Base-by-base conservation (phyloP, 1,140 invertebrate species). In the Drosophila insularis region DNA sequence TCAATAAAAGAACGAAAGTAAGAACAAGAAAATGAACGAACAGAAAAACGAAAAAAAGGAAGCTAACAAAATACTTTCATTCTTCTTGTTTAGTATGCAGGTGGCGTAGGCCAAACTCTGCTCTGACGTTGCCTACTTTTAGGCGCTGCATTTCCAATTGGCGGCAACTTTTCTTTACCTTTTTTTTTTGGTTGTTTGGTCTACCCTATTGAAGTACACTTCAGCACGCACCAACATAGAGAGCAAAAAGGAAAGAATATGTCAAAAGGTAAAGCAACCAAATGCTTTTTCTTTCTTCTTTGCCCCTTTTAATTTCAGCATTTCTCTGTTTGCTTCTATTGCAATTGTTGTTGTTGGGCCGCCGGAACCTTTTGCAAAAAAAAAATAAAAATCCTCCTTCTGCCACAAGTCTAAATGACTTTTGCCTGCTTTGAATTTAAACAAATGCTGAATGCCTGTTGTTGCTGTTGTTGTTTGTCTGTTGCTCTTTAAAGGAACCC, bases 361-460 rank as follows among this genome's bases (percentile, higher is more conserved):
- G 50, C 2, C 27, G 27, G 27, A 19, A 19, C 13, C 31, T 10
- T 11, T 7, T 4, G n/a, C 32, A 35, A 35, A 35, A 35, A 32
- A 23, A 32, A 35, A 35, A 32, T 4, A 32, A 35, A 35, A 2
- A 0, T 5, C 19, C 3, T 17, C 23, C 8, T 32, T 56, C 14
- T 14, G 40, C 10, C 54, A 63, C 63, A 69, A 71, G 66, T 70
- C 27, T 27, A 71, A 80, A 89, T 74, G 74, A 84, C 75, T 89
- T 77, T 84, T 89, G 85, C 65, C 84, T 73, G 85, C 65, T 78
- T 84, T 84, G 85, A 89, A 80, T 89, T 89, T 84, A 89, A 89
- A 89, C 77, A 89, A 89, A 84, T 80, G 70, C 61, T 50, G 65
- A 68, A 74, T 80, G 17, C 8, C 43, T 84, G 71, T 84, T 81